These are phyloP conservation scores for Homarus gammarus DNA, from an alignment of 2,888 invertebrate genomes.

Conservation along the genomic window DNA sequence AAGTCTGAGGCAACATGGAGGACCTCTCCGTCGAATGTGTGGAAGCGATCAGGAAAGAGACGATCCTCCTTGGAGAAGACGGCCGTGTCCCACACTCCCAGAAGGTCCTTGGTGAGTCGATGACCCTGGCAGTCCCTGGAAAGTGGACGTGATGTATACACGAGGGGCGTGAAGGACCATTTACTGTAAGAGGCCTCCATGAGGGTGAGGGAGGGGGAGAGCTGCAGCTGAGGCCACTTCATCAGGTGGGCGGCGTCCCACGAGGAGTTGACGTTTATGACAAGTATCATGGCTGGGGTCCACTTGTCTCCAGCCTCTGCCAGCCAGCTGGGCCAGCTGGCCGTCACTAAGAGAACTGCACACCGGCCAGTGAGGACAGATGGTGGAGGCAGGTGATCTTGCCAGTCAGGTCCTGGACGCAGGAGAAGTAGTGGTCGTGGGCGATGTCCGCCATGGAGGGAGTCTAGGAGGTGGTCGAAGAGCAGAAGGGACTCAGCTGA, in stretches of 20 bases:
- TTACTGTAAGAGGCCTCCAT: constrained; percentile 12
- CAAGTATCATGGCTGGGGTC: constrained; percentile 16
- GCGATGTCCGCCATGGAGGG: not conserved
- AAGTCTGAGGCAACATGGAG: constrained; percentile 59
- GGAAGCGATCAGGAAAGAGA: constrained; percentile 62
- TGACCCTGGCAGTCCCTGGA: not conserved
- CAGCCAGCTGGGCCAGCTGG: constrained; percentile 18
- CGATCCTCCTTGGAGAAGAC: constrained; percentile 11
- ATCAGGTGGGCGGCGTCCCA: not conserved
- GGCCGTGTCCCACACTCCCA: constrained; percentile 29
- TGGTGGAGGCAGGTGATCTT: constrained; percentile 19
- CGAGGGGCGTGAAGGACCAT: not conserved
- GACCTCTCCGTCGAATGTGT: constrained; percentile 39
- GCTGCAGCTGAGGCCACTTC: constrained; percentile 12
- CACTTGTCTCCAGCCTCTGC: constrained; percentile 1
- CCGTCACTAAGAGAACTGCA: constrained; percentile 5
- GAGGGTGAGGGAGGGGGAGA: constrained; percentile 2
- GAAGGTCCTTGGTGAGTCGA: not conserved
- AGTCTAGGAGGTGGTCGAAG: not conserved
- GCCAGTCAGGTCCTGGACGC: constrained; percentile 13
- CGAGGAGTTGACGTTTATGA: constrained; percentile 35
- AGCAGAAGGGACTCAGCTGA: constrained; percentile 11
- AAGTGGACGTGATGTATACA: constrained; percentile 30
- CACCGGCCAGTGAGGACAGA: constrained; percentile 10
- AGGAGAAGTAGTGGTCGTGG: constrained; percentile 13